Evolutionary conservation across 2,888 invertebrate species (phyloP).

Genomic region (Limnephilus marmoratus): DNA sequence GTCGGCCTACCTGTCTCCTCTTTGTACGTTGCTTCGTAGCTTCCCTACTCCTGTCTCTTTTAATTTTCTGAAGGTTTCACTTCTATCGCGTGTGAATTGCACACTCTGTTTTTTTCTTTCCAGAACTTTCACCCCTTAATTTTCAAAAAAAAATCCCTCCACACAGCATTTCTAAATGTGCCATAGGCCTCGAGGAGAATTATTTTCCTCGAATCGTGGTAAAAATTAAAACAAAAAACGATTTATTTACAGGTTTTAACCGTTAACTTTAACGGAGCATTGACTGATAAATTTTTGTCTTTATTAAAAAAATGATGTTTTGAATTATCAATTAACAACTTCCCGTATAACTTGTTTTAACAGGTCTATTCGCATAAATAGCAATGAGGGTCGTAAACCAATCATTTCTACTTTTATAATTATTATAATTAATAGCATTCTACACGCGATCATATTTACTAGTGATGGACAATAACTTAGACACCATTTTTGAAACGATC

Average conservation of each 20-base stretch:
- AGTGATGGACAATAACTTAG: not conserved
- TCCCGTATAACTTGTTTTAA: not conserved
- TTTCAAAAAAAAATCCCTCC: too few relatives aligned
- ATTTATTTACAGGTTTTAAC: not conserved
- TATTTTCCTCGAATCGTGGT: not conserved
- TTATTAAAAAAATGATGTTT: not conserved
- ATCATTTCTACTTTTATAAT: not conserved
- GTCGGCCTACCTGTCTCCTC: too few relatives aligned
- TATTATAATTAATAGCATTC: not conserved
- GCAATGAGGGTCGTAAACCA: not conserved
- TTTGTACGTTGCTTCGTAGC: too few relatives aligned
- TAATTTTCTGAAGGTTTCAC: too few relatives aligned
- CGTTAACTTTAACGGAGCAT: not conserved
- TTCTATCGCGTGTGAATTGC: too few relatives aligned
- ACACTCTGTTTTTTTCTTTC: too few relatives aligned
- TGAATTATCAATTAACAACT: not conserved
- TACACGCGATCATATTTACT: not conserved
- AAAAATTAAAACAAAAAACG: not conserved
- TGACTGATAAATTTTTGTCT: not conserved
- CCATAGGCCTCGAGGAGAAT: not conserved
- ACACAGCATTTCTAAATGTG: too few relatives aligned
- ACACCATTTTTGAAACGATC: not conserved
- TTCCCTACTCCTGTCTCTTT: too few relatives aligned
- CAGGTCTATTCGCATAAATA: not conserved
- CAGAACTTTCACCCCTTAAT: too few relatives aligned